Evolutionary conservation across 2,888 invertebrate species (phyloP), one percentile per base, ranked within the genome.

Genomic region (Odontomyia ornata): DNA sequence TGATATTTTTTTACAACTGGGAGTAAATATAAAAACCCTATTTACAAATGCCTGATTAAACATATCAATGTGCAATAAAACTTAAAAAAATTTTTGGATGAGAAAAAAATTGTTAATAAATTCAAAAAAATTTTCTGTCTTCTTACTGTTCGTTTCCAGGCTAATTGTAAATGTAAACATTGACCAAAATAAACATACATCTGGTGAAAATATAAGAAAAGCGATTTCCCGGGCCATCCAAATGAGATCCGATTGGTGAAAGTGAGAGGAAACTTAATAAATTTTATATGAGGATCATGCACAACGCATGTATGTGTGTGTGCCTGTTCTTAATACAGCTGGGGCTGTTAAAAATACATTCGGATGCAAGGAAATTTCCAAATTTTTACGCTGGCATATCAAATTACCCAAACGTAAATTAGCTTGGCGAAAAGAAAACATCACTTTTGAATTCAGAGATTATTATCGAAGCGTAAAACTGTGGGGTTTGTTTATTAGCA

Each of bases 141-240:
- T 21, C 25, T 69, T 69, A 69, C 69, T 69, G 69, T 15, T 25
- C 69, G 47, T 69, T 69, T 69, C 69, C 69, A 69, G 7, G 25
- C 69, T 46, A 23, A 69, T 69, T 69, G 25, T 21, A 18, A 30
- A 69, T 43, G 47, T 69, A 69, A 46, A 69, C 25, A 69, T 46
- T 69, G 46, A 69, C 47, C 46, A 69, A 69, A 69, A 69, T 69
- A 69, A 69, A 69, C 47, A 69, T 25, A 60, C 15, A 25, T 43
- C 67, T 27, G 11, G 43, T 36, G 46, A 47, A 69, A 46, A 69
- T 46, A 47, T n/a, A 46, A 23, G 25, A 13, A 25, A 25, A 25
- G 7, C 25, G 2, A 21, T 25, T 11, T 21, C 60, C 21, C 60
- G 4, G 18, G 3, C 21, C 2, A 7, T 23, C 15, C 60, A 23